Base-by-base conservation (phyloP, 2,888 invertebrate species). In the Cryptocheilus praepositus region DNA sequence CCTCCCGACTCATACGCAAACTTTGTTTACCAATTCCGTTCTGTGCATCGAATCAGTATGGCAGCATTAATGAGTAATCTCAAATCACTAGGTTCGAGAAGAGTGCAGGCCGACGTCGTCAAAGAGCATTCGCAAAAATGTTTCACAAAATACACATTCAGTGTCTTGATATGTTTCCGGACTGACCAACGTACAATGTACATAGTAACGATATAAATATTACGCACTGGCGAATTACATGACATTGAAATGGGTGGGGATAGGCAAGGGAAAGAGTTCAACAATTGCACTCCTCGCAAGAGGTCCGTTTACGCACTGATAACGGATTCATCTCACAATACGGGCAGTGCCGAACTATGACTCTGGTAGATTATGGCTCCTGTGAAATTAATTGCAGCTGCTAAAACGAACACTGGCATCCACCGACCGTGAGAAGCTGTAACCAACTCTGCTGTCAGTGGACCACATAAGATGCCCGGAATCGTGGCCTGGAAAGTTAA, bases 401-500 rank as follows among this genome's bases (percentile, higher is more conserved):
- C 94, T 49, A 94, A 89, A 61, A 93, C 90, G 85, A 94, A 94
- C 45, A 94, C 94, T 0, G 93, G 93, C 86, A 93, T 91, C 94
- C 94, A 94, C 60, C 94, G 91, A 7, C 94, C 94, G 78, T 92
- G 91, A 0, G 93, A 93, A 63, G 92, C 91, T 0, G 92, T 92
- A 13, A 94, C 94, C 68, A 94, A 86, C 87, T 93, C 93, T 1
- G 94, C 94, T 5, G 94, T 94, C 62, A 94, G 86, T 15, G 94
- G 94, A n/a, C 94, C 94, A 82, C 94, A 94, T 44, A 94, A 88
- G 58, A 94, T 93, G 11, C 94, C 94, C 0, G 94, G 94, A 76
- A 94, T 92, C 0, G 94, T 94, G 3, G 94, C 94, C 92, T 92
- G 84, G 21, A 79, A 82, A 65, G 55, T 64, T 64, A n/a, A 43